phyloP scores from a whole-genome alignment of 2,888 invertebrate species.

The Apotomis capreana region DNA sequence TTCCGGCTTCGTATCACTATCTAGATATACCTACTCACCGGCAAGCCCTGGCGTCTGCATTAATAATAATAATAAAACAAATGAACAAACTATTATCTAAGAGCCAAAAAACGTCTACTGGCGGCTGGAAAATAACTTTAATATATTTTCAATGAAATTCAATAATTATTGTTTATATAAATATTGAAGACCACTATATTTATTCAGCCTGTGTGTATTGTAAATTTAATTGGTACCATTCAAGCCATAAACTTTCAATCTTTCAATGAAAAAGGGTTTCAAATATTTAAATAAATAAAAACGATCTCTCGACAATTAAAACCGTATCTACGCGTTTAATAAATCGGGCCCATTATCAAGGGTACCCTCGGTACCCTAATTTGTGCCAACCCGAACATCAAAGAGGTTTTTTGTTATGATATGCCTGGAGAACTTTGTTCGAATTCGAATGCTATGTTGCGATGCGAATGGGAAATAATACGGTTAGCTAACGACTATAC shows the following conservation, averaged over 20 bases:
- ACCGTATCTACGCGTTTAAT: slow-evolving; percentile 12
- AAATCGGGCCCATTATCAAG: slow-evolving; percentile 11
- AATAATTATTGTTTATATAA: too few relatives aligned
- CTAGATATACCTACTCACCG: too few relatives aligned
- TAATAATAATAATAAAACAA: too few relatives aligned
- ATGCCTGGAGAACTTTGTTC: slow-evolving; percentile 13
- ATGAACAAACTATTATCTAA: too few relatives aligned
- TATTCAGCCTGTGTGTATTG: not conserved
- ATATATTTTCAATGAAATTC: too few relatives aligned
- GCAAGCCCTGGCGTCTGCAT: too few relatives aligned
- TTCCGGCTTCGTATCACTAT: too few relatives aligned
- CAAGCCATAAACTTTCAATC: not conserved
- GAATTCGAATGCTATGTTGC: slow-evolving; percentile 9
- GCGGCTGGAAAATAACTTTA: too few relatives aligned
- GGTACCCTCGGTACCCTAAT: not conserved
- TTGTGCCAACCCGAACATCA: slow-evolving; percentile 16
- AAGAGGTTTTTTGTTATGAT: slow-evolving; percentile 7
- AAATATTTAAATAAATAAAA: not conserved
- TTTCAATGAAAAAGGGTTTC: not conserved
- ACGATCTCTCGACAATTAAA: not conserved
- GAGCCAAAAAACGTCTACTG: too few relatives aligned
- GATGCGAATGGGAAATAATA: not conserved
- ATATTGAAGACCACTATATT: too few relatives aligned
- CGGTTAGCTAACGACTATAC: not conserved
- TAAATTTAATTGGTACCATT: not conserved